Evolutionary conservation across 2,797 vertebrate genomes (phyloP).

Genomic region (Pampus argenteus): DNA sequence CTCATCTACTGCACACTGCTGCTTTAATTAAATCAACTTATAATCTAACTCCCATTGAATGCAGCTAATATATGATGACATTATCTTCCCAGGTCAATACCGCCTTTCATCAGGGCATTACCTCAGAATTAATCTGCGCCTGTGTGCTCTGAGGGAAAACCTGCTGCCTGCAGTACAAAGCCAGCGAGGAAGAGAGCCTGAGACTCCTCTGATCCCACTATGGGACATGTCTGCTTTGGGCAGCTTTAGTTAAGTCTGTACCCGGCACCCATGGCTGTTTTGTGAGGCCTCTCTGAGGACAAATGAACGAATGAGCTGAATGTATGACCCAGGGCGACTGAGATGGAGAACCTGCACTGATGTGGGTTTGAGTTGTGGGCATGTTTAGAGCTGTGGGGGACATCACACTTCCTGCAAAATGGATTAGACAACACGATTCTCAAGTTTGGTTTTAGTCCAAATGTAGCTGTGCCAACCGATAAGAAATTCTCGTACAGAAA

Average conservation of each 20-base stretch:
- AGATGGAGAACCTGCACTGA: conserved; percentile 32
- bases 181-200: conserved; percentile 2
- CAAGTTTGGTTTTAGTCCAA: neutral
- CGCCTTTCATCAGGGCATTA: conserved; percentile 41
- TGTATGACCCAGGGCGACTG: conserved; percentile 21
- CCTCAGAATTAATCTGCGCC: conserved; percentile 52
- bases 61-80: conserved; percentile 58
- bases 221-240: conserved; percentile 24
- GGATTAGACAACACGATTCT: neutral
- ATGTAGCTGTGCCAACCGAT: too few species aligned
- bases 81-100: conserved; percentile 65
- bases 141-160: conserved; percentile 17
- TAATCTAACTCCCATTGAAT: conserved; percentile 54
- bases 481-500: neutral
- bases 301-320: conserved; percentile 23
- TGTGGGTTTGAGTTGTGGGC: conserved; percentile 16
- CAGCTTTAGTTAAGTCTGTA: conserved; percentile 13
- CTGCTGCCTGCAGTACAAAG: conserved; percentile 22
- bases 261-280: conserved; percentile 15
- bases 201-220: conserved; percentile 16
- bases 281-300: conserved; percentile 48
- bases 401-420: neutral
- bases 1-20: conserved; percentile 32
- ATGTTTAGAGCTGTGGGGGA: neutral
- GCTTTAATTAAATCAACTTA: conserved; percentile 65